Evolutionary conservation across 2,113 vertebrate genomes (phyloP).

Genomic region (Labrus mixtus): DNA sequence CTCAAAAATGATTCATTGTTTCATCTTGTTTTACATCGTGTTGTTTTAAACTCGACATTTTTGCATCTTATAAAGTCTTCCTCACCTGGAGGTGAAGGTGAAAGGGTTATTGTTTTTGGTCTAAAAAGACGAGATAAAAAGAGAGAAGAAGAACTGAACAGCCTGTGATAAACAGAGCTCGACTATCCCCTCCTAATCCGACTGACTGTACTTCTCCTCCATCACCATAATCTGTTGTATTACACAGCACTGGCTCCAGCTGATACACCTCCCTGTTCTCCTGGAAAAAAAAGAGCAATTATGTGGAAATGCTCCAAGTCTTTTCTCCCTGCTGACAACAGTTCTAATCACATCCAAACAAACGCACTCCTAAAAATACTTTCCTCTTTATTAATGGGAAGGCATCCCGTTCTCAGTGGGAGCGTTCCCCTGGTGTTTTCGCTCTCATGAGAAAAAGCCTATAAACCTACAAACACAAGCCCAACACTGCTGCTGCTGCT

Average conservation of each 20-base stretch:
- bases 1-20: too few species aligned
- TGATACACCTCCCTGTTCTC: conserved; percentile 10
- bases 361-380: conserved; percentile 73
- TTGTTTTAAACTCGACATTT: too few species aligned
- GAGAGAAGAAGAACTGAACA: neutral
- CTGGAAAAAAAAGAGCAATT: conserved; percentile 35
- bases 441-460: conserved; percentile 45
- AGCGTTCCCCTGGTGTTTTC: conserved; percentile 49
- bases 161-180: neutral
- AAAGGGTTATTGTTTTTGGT: too few species aligned
- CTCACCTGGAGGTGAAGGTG: too few species aligned
- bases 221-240: conserved; percentile 5
- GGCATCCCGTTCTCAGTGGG: conserved; percentile 48
- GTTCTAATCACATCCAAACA: conserved; percentile 69
- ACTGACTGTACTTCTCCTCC: neutral
- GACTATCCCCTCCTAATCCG: neutral
- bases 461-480: conserved; percentile 45
- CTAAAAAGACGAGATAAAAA: neutral
- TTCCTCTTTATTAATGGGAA: conserved; percentile 56
- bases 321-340: conserved; percentile 60
- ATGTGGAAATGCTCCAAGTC: conserved; percentile 39
- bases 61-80: too few species aligned
- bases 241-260: neutral
- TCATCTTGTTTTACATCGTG: too few species aligned
- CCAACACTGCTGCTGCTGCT: conserved; percentile 7